Conservation (phyloP, 1,140 invertebrate genomes). For the Scaptomyza graminum region DNA sequence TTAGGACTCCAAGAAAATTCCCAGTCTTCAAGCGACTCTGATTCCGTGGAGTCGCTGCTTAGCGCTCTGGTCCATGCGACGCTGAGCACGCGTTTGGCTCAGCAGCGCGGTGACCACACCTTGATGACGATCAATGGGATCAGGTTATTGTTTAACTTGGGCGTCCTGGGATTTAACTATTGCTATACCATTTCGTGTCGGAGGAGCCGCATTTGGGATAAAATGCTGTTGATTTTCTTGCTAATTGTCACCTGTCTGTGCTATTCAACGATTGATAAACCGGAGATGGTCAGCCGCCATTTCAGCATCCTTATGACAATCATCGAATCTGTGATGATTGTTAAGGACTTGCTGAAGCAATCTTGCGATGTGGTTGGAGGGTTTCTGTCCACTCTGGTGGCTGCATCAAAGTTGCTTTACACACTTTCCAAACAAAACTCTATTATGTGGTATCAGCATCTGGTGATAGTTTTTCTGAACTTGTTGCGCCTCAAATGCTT, state of each 20-base stretch:
- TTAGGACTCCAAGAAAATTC: neutral
- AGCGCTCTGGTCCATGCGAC: neutral
- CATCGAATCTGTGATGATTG: neutral
- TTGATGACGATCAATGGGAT: neutral
- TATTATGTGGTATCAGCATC: conserved; percentile 1
- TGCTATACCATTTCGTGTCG: neutral
- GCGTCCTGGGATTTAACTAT: neutral
- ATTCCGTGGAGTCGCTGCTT: neutral
- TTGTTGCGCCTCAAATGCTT: neutral
- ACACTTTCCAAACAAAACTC: neutral
- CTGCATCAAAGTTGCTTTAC: conserved; percentile 12
- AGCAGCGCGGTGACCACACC: neutral
- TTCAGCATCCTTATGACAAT: conserved; percentile 3
- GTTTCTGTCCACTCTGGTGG: neutral
- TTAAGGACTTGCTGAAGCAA: neutral
- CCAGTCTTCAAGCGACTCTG: neutral
- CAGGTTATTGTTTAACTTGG: neutral
- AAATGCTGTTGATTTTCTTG: neutral
- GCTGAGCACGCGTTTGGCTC: conserved; percentile 17
- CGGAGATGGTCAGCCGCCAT: neutral
- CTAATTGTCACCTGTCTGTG: neutral
- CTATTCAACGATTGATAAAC: neutral
- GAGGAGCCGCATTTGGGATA: neutral
- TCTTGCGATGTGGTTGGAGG: neutral
- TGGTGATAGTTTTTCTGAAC: conserved; percentile 6